Conservation (phyloP, 2,888 invertebrate species). For the Lithophane ornitopus region DNA sequence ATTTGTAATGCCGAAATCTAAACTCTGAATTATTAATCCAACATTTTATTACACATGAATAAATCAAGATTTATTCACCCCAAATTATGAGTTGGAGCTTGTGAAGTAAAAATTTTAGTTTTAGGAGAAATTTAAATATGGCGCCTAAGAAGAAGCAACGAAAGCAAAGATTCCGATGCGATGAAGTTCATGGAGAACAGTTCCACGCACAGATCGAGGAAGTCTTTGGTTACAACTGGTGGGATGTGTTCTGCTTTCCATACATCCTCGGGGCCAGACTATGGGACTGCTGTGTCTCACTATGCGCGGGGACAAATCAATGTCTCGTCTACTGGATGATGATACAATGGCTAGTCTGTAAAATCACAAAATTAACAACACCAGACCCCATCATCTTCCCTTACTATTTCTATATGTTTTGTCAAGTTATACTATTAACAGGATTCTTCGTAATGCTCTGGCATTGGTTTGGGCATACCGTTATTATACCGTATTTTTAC, state of each 20-base stretch:
- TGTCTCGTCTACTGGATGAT: slow-evolving; percentile 84
- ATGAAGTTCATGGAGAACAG: slow-evolving; percentile 74
- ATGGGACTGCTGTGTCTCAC: slow-evolving; percentile 79
- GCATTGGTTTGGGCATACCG: slow-evolving; percentile 75
- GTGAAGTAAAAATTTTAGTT: slow-evolving; percentile 5
- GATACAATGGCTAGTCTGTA: slow-evolving; percentile 85
- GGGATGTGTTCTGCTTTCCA: slow-evolving; percentile 85
- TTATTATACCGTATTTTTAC: slow-evolving; percentile 77
- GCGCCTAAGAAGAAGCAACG: slow-evolving; percentile 68
- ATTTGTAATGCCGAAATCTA: slow-evolving; percentile 21
- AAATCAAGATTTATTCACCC: slow-evolving; percentile 13
- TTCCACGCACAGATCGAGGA: slow-evolving; percentile 79
- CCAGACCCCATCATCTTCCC: slow-evolving; percentile 84
- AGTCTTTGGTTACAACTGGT: slow-evolving; percentile 80
- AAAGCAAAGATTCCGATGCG: slow-evolving; percentile 70
- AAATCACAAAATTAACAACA: slow-evolving; percentile 79
- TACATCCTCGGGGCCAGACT: slow-evolving; percentile 79
- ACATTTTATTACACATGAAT: slow-evolving; percentile 9
- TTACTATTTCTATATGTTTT: slow-evolving; percentile 85
- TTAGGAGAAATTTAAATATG: slow-evolving; percentile 66
- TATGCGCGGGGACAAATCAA: slow-evolving; percentile 83
- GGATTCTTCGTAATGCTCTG: slow-evolving; percentile 76
- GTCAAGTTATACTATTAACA: slow-evolving; percentile 81
- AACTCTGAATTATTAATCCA: background rate
- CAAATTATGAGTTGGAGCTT: slow-evolving; percentile 47